These are phyloP conservation scores for Pollenia amentaria DNA, from an alignment of 2,888 invertebrate genomes.

Conservation along the genomic window DNA sequence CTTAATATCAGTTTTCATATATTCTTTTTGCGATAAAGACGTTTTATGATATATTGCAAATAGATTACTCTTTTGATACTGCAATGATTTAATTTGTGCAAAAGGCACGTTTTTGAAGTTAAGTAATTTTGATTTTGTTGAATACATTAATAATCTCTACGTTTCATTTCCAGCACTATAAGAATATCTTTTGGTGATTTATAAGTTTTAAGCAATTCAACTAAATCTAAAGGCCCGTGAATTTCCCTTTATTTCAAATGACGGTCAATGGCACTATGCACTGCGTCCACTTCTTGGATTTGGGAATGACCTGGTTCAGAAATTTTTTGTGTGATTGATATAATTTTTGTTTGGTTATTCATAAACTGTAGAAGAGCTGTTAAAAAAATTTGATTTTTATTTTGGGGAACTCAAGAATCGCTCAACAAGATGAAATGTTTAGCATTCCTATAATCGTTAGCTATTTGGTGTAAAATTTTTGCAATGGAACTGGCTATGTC, in stretches of 20 bases:
- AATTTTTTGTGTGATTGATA: conserved; percentile 4
- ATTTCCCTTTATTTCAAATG: conserved; percentile 23
- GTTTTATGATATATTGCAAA: conserved; percentile 41
- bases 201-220: conserved; percentile 11
- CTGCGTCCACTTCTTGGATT: conserved; percentile 38
- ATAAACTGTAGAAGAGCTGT: conserved; percentile 12
- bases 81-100: conserved; percentile 32
- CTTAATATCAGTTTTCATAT: conserved; percentile 29
- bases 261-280: conserved; percentile 35
- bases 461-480: conserved; percentile 42
- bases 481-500: conserved; percentile 23
- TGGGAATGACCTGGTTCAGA: conserved; percentile 4
- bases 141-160: conserved; percentile 28
- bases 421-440: no score
- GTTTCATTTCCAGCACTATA: conserved; percentile 29
- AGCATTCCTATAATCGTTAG: conserved; percentile 26
- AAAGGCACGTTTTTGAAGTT: conserved; percentile 25
- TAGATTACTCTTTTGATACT: conserved; percentile 33
- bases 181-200: conserved; percentile 28
- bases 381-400: conserved; percentile 4
- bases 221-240: neutral
- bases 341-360: neutral
- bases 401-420: no score
- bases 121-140: conserved; percentile 25
- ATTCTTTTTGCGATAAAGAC: conserved; percentile 41